Evolutionary conservation across 2,797 vertebrate genomes (phyloP).

Genomic region (Amblyopsis hoosieri): DNA sequence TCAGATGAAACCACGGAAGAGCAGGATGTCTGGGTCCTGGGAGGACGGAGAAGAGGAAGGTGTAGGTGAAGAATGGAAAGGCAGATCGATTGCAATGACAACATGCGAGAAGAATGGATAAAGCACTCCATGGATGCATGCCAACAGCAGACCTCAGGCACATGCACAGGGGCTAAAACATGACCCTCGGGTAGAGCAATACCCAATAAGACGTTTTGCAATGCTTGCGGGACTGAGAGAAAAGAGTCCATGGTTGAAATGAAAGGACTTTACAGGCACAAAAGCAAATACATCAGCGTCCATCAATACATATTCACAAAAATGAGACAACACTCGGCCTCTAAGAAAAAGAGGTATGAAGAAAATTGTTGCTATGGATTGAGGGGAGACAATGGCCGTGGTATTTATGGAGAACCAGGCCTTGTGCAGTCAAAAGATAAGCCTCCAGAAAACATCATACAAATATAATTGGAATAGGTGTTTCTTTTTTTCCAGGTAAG

Average conservation of each 20-base stretch:
- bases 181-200: neutral
- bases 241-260: conserved; percentile 35
- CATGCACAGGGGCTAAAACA: conserved; percentile 49
- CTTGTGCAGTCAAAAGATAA: conserved; percentile 2
- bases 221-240: conserved; percentile 11
- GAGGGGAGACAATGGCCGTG: conserved; percentile 30
- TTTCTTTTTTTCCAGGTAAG: neutral
- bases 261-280: conserved; percentile 37
- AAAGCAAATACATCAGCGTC: conserved; percentile 42
- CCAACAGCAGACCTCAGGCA: conserved; percentile 28
- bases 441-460: neutral
- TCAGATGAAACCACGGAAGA: conserved; percentile 84
- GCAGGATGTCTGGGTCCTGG: conserved; percentile 79
- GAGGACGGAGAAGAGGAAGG: conserved; percentile 64
- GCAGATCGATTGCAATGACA: conserved; percentile 36
- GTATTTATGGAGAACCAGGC: conserved; percentile 7
- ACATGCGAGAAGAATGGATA: conserved; percentile 47
- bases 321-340: conserved; percentile 34
- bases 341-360: conserved; percentile 35
- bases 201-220: conserved; percentile 6
- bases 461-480: conserved; percentile 6
- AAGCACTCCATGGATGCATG: conserved; percentile 45
- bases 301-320: conserved; percentile 44
- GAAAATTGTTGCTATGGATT: conserved; percentile 53
- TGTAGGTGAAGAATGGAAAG: conserved; percentile 45